Conservation (phyloP, 2,113 vertebrate species). For the Pogona vitticeps region DNA sequence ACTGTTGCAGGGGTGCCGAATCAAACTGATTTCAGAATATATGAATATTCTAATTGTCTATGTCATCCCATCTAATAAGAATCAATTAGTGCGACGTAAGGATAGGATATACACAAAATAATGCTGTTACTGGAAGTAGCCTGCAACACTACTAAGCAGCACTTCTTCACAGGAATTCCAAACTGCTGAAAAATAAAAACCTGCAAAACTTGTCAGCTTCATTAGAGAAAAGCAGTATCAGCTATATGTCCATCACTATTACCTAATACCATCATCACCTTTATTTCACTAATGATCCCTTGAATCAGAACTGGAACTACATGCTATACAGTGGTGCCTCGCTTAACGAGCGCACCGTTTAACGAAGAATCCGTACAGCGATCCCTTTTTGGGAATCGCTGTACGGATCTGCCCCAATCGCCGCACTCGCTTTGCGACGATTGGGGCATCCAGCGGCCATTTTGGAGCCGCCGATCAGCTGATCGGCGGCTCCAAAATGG, state of each 20-base stretch:
- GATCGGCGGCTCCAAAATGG: too few species aligned
- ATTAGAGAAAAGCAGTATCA: not conserved
- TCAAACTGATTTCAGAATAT: too few species aligned
- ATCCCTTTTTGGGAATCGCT: too few species aligned
- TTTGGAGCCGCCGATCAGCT: too few species aligned
- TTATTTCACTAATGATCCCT: conserved; percentile 24
- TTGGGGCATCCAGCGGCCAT: too few species aligned
- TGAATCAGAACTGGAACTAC: not conserved
- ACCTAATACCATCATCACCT: not conserved
- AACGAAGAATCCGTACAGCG: too few species aligned
- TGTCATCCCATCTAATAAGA: not conserved
- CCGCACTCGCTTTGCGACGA: too few species aligned
- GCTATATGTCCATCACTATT: not conserved
- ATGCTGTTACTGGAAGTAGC: not conserved
- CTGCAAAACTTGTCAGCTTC: not conserved
- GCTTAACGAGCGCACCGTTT: too few species aligned
- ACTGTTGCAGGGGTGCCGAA: not conserved
- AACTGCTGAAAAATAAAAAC: not conserved
- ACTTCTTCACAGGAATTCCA: not conserved
- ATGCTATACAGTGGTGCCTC: not conserved
- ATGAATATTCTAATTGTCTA: too few species aligned
- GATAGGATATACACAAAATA: not conserved
- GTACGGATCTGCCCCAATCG: too few species aligned
- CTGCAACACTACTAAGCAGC: not conserved
- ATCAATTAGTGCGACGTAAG: not conserved